These are phyloP conservation scores for Corvus cornix DNA, from an alignment of 2,113 vertebrate genomes.

Conservation along the genomic window DNA sequence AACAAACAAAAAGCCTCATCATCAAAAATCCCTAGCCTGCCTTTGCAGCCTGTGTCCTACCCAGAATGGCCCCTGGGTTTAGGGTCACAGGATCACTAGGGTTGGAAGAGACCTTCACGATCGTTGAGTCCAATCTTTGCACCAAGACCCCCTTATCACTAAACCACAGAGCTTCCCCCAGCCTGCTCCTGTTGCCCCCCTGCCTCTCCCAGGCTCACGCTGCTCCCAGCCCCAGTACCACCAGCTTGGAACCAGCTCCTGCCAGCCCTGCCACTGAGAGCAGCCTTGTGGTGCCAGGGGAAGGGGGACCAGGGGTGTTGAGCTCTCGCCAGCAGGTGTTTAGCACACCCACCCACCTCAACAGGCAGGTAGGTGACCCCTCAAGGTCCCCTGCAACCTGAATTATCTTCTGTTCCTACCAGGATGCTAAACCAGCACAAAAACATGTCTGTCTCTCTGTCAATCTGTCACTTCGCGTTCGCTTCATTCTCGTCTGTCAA, in stretches of 20 bases:
- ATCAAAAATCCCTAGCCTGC: neutral
- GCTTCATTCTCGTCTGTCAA: neutral
- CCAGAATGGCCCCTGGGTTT: neutral
- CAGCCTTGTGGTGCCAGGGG: neutral
- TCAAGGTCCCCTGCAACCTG: neutral
- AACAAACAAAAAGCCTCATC: conserved; percentile 25
- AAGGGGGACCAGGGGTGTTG: fast-evolving
- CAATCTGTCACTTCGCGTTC: neutral
- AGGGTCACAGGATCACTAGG: neutral
- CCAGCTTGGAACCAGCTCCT: neutral
- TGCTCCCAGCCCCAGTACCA: neutral
- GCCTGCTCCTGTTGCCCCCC: neutral
- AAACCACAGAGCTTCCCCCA: neutral
- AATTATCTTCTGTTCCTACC: neutral
- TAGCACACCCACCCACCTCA: neutral
- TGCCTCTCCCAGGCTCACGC: fast-evolving
- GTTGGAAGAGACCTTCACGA: neutral
- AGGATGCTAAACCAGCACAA: conserved; percentile 1
- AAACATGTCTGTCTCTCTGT: conserved; percentile 45
- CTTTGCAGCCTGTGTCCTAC: neutral
- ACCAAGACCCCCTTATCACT: neutral
- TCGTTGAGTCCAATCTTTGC: fast-evolving
- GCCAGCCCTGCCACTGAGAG: neutral
- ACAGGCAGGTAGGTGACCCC: neutral
- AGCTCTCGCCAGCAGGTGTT: neutral